A percentile compares a stretch with the other conserved stretches of the same genome.
These are phyloP conservation scores for Loris lydekkerianus DNA, from an alignment of 2,797 vertebrate species.

Conservation along the genomic window DNA sequence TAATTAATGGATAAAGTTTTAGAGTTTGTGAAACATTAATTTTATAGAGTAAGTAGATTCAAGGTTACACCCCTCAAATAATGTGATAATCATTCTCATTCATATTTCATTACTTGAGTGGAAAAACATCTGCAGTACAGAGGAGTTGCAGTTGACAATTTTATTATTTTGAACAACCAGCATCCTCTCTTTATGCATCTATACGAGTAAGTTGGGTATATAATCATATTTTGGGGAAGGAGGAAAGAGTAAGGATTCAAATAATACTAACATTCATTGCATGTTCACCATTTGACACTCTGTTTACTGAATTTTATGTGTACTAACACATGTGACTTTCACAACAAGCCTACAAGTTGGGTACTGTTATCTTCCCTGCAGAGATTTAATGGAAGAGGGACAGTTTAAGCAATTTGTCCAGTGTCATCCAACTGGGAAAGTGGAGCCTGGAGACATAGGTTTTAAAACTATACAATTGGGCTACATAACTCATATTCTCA, in stretches of 20 bases:
- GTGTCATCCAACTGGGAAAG: background rate
- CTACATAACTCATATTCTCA: background rate
- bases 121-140: background rate
- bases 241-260: background rate
- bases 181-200: background rate
- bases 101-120: background rate
- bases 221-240: background rate
- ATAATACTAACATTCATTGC: conserved; percentile 3
- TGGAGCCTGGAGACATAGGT: background rate
- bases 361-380: background rate
- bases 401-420: background rate
- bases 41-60: background rate
- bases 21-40: background rate
- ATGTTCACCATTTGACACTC: background rate
- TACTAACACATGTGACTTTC: background rate
- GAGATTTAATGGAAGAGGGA: background rate
- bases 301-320: background rate
- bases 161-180: conserved; percentile 17
- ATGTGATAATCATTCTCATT: background rate
- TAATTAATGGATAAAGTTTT: background rate
- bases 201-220: background rate
- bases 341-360: background rate
- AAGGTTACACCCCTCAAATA: conserved; percentile 7
- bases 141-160: background rate
- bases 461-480: conserved; percentile 15